A percentile compares a stretch with the other conserved stretches of the same genome.
Conservation (phyloP, 53 echinoderm and acorn worm genomes). For the Echinarachnius parma region DNA sequence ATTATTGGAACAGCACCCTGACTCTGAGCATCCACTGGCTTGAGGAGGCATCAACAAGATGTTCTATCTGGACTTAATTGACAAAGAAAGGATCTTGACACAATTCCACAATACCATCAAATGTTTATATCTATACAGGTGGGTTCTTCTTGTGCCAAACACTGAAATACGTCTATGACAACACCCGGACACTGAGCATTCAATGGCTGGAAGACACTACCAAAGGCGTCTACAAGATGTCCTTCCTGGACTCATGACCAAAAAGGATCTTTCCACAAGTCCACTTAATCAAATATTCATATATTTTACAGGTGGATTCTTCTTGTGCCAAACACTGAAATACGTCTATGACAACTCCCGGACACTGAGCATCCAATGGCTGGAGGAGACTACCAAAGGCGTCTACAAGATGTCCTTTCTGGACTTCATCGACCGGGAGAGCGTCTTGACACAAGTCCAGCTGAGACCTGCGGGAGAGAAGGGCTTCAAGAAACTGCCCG, state of each 20-base stretch:
- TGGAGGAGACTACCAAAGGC: constrained; percentile 69
- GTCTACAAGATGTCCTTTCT: constrained; percentile 87
- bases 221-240: constrained; percentile 75
- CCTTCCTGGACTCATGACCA: constrained; percentile 87
- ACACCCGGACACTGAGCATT: constrained; percentile 74
- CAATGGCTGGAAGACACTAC: constrained; percentile 86
- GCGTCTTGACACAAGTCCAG: constrained; percentile 83
- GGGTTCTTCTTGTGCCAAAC: constrained; percentile 87
- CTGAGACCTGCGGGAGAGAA: constrained; percentile 66
- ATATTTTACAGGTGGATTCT: constrained; percentile 60
- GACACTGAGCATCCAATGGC: constrained; percentile 81
- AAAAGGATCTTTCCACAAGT: no score
- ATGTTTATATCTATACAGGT: no score
- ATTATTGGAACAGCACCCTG: no score
- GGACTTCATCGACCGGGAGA: constrained; percentile 82
- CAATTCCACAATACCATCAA: no score
- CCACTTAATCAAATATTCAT: background rate
- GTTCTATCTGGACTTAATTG: no score
- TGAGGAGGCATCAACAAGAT: no score
- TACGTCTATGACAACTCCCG: constrained; percentile 85
- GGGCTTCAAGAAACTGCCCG: constrained; percentile 58
- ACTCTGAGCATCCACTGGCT: no score
- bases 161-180: constrained; percentile 84
- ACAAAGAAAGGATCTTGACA: no score
- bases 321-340: constrained; percentile 82